phyloP scores from a whole-genome alignment of 2,797 vertebrate genomes.

The Somateria mollissima region DNA sequence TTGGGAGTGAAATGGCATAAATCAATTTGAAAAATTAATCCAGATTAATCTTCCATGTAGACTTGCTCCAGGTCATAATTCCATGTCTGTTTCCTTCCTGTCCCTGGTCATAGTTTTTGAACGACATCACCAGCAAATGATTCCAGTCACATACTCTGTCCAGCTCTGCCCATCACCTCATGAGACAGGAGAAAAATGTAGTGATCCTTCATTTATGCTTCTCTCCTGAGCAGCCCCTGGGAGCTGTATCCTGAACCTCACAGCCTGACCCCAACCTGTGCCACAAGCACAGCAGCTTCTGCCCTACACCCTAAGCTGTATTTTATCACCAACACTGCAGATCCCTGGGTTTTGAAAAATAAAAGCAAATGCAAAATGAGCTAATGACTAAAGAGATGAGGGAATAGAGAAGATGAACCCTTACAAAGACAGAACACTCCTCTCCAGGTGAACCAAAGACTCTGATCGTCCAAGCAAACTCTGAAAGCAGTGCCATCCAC shows the following conservation, averaged over 20 bases:
- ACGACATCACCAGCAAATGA: neutral
- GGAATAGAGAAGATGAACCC: neutral
- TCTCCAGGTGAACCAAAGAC: neutral
- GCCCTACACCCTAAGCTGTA: neutral
- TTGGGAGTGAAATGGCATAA: neutral
- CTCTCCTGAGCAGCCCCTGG: neutral
- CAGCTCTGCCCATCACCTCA: neutral
- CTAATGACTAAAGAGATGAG: neutral
- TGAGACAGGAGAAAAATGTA: neutral
- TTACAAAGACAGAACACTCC: neutral
- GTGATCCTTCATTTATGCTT: fast-evolving
- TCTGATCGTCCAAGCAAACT: neutral
- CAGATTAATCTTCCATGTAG: neutral
- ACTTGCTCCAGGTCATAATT: neutral
- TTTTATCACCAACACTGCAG: neutral
- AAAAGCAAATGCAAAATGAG: neutral
- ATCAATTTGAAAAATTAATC: neutral
- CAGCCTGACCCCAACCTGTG: neutral
- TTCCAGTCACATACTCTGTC: neutral
- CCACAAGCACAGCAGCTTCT: neutral
- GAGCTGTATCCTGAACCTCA: neutral
- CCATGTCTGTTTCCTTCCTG: neutral
- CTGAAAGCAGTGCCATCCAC: neutral
- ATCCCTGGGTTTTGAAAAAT: neutral
- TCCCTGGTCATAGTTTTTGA: neutral